Percentiles rank a stretch among this genome's conserved stretches.
Evolutionary conservation across 2,113 vertebrate genomes (phyloP).

Genomic region (Brienomyrus longianalis): DNA sequence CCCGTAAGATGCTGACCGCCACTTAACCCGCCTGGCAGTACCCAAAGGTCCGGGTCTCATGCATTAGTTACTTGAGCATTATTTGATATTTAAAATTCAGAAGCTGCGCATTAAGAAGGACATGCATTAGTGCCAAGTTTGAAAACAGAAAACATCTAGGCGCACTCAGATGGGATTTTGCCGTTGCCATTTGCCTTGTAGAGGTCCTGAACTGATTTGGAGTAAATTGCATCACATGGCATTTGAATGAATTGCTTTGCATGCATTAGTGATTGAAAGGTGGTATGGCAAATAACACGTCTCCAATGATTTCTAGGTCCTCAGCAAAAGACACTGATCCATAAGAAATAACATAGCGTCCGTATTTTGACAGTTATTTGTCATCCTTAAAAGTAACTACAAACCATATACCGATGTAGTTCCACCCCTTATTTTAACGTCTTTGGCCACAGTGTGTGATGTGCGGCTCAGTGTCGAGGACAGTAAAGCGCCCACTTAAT

Average conservation of each 20-base stretch:
- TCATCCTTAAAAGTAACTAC: not conserved
- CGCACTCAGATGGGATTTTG: not conserved
- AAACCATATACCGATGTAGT: not conserved
- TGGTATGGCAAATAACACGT: not conserved
- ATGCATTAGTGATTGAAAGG: not conserved
- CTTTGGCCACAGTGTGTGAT: not conserved
- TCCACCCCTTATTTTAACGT: not conserved
- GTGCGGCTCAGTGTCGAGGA: not conserved
- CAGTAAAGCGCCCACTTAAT: not conserved
- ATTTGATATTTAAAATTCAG: not conserved
- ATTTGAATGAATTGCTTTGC: not conserved
- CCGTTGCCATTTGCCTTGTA: not conserved
- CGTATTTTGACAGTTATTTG: not conserved
- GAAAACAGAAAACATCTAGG: not conserved
- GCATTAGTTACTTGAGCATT: not conserved
- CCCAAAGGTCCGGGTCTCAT: not conserved
- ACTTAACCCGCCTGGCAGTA: not conserved
- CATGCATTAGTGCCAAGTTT: not conserved
- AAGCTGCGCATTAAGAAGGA: not conserved
- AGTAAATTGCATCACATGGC: not conserved
- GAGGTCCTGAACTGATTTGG: not conserved
- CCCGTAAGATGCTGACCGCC: not conserved
- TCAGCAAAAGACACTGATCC: not conserved
- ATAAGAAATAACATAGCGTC: not conserved
- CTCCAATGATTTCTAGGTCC: not conserved